A percentile compares a stretch with the other conserved stretches of the same genome.
Conservation (phyloP, 2,797 vertebrate genomes). For the Cyprinella venusta region DNA sequence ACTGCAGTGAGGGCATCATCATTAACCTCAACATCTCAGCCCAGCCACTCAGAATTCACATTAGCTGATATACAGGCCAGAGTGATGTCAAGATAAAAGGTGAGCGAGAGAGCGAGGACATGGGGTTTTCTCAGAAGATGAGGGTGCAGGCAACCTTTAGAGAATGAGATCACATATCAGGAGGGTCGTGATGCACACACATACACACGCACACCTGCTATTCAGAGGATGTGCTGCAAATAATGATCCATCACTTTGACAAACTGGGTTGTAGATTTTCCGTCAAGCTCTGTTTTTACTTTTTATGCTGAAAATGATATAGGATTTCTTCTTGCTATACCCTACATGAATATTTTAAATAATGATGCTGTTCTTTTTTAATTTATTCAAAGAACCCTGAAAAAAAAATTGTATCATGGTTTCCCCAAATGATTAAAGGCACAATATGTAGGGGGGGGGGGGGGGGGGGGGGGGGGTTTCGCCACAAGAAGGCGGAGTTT, state of each 20-base stretch:
- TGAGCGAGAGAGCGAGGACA: slow-evolving; percentile 16
- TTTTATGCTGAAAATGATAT: slow-evolving; percentile 5
- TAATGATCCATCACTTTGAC: slow-evolving; percentile 28
- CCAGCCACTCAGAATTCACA: slow-evolving; percentile 48
- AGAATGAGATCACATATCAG: slow-evolving; percentile 47
- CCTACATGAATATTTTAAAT: not conserved
- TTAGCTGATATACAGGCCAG: slow-evolving; percentile 46
- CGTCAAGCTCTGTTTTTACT: slow-evolving; percentile 25
- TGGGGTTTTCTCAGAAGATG: slow-evolving; percentile 11
- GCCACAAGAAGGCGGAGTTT: too few species aligned
- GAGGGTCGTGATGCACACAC: not conserved
- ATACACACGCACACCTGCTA: slow-evolving; percentile 9
- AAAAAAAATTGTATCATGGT: not conserved
- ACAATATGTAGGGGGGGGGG: too few species aligned
- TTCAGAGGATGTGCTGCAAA: slow-evolving; percentile 16
- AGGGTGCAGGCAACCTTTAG: slow-evolving; percentile 39
- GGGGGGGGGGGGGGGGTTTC: too few species aligned
- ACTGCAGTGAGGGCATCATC: slow-evolving; percentile 45
- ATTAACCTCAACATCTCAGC: slow-evolving; percentile 50
- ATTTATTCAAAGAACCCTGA: not conserved
- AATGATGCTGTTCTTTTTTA: not conserved
- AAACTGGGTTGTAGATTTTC: not conserved
- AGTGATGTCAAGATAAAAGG: slow-evolving; percentile 39
- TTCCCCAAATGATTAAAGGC: not conserved
- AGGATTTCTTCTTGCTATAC: not conserved